phyloP scores from a whole-genome alignment of 2,797 vertebrate species.

The Nannoperca australis region DNA sequence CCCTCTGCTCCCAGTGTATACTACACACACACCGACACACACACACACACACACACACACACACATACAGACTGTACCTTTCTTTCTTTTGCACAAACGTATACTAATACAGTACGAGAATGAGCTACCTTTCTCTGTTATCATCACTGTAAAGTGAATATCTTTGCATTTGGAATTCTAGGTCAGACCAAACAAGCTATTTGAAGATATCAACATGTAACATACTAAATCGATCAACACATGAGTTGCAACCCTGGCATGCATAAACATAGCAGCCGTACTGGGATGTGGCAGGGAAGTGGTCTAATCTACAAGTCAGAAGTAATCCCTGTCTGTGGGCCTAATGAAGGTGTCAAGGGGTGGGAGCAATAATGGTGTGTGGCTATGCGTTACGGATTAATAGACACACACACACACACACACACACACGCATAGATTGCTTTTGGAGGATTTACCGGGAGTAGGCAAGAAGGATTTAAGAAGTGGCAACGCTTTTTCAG shows the following conservation, averaged over 20 bases:
- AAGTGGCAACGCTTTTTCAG: conserved; percentile 37
- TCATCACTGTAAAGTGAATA: not conserved
- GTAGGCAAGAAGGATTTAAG: conserved; percentile 56
- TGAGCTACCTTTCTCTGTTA: not conserved
- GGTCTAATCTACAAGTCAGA: conserved; percentile 50
- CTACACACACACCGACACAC: not conserved
- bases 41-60: not conserved
- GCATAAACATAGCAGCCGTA: no score
- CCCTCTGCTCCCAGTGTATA: conserved; percentile 27
- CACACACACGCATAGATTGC: conserved; percentile 40
- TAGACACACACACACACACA: conserved; percentile 44
- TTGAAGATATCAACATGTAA: not conserved
- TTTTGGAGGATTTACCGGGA: conserved; percentile 57
- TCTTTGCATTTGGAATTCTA: not conserved
- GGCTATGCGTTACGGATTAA: conserved; percentile 76
- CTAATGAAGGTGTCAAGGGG: conserved; percentile 81
- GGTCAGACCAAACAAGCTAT: not conserved
- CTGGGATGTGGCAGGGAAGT: conserved; percentile 12
- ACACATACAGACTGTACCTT: not conserved
- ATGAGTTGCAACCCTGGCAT: no score
- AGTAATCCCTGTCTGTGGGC: conserved; percentile 59
- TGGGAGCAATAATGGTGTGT: conserved; percentile 69
- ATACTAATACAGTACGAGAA: not conserved
- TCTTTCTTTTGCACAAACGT: not conserved
- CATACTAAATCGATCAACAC: no score